Conservation (phyloP, 2,113 vertebrate genomes). For the Vimba vimba region DNA sequence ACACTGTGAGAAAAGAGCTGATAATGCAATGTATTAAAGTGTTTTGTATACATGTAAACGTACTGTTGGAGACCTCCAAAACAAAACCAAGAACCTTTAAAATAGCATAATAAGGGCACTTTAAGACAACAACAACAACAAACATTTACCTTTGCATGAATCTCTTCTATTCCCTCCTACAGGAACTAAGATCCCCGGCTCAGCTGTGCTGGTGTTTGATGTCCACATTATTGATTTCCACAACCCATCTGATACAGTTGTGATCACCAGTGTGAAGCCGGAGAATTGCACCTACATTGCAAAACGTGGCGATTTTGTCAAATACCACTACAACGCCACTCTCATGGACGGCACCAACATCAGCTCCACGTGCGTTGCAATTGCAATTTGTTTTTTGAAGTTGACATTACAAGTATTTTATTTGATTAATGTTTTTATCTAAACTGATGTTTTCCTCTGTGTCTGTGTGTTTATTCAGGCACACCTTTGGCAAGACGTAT, state of each 20-base stretch:
- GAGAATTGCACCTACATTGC: conserved; percentile 79
- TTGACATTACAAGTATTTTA: neutral
- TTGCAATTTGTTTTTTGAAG: neutral
- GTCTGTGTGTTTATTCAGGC: conserved; percentile 69
- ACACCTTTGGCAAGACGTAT: conserved; percentile 92
- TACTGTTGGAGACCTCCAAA: too few relatives aligned
- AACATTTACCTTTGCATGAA: neutral
- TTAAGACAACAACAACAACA: neutral
- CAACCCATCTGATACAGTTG: conserved; percentile 87
- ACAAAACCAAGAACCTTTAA: too few relatives aligned
- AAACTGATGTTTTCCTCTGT: neutral
- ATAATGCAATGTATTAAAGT: too few relatives aligned
- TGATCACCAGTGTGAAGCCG: conserved; percentile 82
- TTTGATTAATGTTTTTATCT: neutral
- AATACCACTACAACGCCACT: conserved; percentile 95
- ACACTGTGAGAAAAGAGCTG: too few relatives aligned
- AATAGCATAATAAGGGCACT: neutral
- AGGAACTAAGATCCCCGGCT: conserved; percentile 94
- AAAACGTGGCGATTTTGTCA: conserved; percentile 95
- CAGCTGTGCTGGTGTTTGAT: conserved; percentile 94
- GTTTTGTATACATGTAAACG: too few relatives aligned
- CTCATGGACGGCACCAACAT: conserved; percentile 92
- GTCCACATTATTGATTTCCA: conserved; percentile 95
- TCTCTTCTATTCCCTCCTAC: neutral
- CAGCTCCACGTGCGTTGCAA: conserved; percentile 90